Conservation (phyloP, 2,888 invertebrate genomes). For the Teleiodes luculella region DNA sequence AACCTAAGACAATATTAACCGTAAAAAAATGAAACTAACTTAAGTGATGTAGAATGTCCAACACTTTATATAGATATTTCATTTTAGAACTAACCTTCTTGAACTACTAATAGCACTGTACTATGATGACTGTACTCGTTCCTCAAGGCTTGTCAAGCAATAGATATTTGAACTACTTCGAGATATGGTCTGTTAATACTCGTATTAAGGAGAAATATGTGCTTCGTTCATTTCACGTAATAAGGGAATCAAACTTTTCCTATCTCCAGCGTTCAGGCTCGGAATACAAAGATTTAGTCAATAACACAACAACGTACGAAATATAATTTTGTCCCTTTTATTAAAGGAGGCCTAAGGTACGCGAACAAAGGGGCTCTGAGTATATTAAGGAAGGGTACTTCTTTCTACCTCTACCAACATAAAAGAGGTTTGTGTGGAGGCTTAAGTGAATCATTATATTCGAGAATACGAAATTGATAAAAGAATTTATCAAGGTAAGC, state of each 20-base stretch:
- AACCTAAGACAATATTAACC: too few species aligned
- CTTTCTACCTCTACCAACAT: not conserved
- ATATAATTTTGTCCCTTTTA: slow-evolving; percentile 11
- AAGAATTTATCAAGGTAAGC: not conserved
- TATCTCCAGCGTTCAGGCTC: not conserved
- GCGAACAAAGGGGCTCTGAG: slow-evolving; percentile 1
- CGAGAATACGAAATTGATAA: not conserved
- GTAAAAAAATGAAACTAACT: too few species aligned
- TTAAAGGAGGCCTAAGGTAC: not conserved
- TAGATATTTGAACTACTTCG: too few species aligned
- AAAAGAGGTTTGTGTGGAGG: not conserved
- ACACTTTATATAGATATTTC: too few species aligned
- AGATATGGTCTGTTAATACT: too few species aligned
- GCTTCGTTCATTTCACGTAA: not conserved
- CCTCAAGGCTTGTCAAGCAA: too few species aligned
- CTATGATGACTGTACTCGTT: too few species aligned
- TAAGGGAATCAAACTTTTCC: not conserved
- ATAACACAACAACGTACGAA: slow-evolving; percentile 5
- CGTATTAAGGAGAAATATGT: too few species aligned
- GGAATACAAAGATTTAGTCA: not conserved
- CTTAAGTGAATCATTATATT: not conserved
- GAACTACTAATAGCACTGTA: too few species aligned
- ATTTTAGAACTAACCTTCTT: too few species aligned
- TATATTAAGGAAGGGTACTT: slow-evolving; percentile 1
- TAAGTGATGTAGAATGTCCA: too few species aligned